These are phyloP conservation scores for Scleropages formosus DNA, from an alignment of 2,797 vertebrate species.

Conservation along the genomic window DNA sequence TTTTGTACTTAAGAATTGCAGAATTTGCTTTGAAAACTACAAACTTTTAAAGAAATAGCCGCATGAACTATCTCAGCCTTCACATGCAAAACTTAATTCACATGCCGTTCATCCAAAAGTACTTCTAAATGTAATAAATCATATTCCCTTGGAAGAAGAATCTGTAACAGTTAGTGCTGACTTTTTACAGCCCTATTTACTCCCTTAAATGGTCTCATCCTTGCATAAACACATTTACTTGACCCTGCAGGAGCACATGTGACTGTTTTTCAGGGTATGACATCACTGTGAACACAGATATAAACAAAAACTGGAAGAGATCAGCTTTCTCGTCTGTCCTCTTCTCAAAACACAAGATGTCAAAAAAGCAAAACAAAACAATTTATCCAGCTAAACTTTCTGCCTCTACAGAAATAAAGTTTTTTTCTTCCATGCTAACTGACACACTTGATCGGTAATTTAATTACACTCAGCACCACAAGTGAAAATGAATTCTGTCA, in stretches of 20 bases:
- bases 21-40: too few relatives aligned
- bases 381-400: neutral
- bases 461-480: neutral
- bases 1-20: too few relatives aligned
- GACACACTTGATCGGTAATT: constrained; percentile 13
- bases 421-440: neutral
- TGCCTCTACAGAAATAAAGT: neutral
- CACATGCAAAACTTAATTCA: neutral
- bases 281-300: constrained; percentile 13
- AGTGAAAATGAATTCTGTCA: neutral
- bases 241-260: constrained; percentile 35
- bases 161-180: neutral
- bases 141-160: neutral
- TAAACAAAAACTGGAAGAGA: constrained; percentile 26
- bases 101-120: neutral
- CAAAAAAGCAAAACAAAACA: neutral
- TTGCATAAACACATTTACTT: constrained; percentile 42
- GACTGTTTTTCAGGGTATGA: neutral
- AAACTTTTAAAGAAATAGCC: too few relatives aligned
- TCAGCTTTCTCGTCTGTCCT: neutral
- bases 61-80: too few relatives aligned
- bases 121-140: neutral
- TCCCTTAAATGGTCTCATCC: neutral
- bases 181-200: constrained; percentile 2
- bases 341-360: neutral